Base-by-base conservation (phyloP, 2,888 invertebrate species). In the Myopa tessellatipennis region DNA sequence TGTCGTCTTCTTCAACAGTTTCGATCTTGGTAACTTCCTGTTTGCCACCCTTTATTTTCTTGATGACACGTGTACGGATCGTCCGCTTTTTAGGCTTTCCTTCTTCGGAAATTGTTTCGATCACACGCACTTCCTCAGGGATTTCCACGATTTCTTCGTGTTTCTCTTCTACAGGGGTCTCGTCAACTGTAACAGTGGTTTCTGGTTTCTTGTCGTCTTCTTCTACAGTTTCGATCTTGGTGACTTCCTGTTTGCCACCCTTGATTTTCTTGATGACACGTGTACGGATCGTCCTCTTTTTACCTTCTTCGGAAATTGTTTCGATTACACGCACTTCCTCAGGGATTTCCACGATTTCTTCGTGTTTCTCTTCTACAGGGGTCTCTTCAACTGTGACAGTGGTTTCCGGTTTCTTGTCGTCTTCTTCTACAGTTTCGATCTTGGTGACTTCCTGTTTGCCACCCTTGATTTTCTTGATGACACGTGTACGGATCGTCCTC, bases 1-100 rank as follows among this genome's bases (percentile, higher is more conserved):
- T 75, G 68, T 75, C 74, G 52, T 75, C 74, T 55, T 75, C 74
- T 68, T 75, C 74, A 0, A 75, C 74, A 34, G 74, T 75, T 55
- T 75, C 67, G 26, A 75, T 75, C 16, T 75, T 75, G 0, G 74
- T 75, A 52, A 75, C 58, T 40, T 75, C 74, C 38, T 75, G 74
- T 75, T 75, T 74, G 52, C 34, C 55, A 12, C 74, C 74, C 74
- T 67, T 74, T 7, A 74, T 52, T 50, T 74, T 74, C 34, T 65
- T 74, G 50, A 74, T 67, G 26, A 74, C 36, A 67, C 74, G 74
- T 26, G 74, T 75, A 36, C 74, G 74, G 1, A 75, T 75, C 16
- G 34, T 68, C 8, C 38, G 68, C 58, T 75, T 75, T 8, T 36
- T 68, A 4, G 74, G 67, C 14, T 75, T 75, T 3, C 74, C 74